Base-by-base conservation (phyloP, 1,140 invertebrate species). In the Euwallacea fornicatus region DNA sequence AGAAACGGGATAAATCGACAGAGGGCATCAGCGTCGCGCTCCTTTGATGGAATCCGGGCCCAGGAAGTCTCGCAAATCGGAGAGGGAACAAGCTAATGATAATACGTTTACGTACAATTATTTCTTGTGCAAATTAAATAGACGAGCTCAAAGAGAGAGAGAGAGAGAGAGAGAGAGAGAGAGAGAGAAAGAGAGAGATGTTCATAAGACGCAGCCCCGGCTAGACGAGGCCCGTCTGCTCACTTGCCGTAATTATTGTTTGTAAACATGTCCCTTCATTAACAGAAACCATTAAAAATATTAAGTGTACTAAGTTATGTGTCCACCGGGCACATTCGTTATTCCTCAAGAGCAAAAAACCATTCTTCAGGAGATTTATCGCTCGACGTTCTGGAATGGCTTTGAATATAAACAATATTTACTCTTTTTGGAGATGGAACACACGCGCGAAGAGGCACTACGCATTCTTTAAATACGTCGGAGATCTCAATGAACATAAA, bases 41-140 rank as follows among this genome's bases (percentile, higher is more conserved):
- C 77, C 76, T 77, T 77, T 77, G 76, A 77, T 75, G 64, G 64
- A 66, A 64, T 68, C 62, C 59, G 68, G 43, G 13, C 46, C 56
- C 70, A 58, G 54, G 63, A 71, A 77, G 73, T 75, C 66, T 42
- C 13, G 10, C 42, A 71, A 71, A 71, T 71, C 65, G 61, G 55
- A 42, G 56, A 69, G 74, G 72, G 75, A 66, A 73, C 71, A 68
- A 74, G 71, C 73, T 79, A 79, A 79, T 78, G 78, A 78, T 79
- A 79, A 79, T 77, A 74, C 77, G 76, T 75, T 79, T 79, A 79
- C 73, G 78, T 79, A 77, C 77, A 79, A 79, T 79, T 79, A 78
- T 76, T 77, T 78, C 77, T 76, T 77, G 76, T 73, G 73, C 71
- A 79, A 79, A 79, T 79, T 75, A 74, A 71, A 46, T 55, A 71